Percentiles rank a stretch among this genome's conserved stretches.
These are phyloP conservation scores for Cataglyphis hispanica DNA, from an alignment of 1,140 invertebrate genomes.

Conservation along the genomic window DNA sequence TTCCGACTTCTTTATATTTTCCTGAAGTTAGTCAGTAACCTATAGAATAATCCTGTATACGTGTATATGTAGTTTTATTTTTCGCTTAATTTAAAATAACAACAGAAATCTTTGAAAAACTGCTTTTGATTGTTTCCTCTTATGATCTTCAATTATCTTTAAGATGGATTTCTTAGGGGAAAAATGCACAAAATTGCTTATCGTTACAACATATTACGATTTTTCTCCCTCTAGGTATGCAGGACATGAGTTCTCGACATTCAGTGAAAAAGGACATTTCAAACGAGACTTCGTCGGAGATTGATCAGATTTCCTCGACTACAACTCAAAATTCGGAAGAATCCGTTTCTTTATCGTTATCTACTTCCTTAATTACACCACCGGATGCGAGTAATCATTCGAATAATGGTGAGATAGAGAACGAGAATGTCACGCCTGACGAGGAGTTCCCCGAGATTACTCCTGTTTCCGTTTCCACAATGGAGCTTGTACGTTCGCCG, in stretches of 20 bases:
- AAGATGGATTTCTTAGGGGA: background rate
- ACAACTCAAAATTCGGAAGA: background rate
- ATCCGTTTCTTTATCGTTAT: background rate
- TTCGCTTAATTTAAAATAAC: background rate
- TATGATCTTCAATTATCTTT: background rate
- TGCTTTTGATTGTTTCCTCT: background rate
- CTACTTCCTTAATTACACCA: background rate
- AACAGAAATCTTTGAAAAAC: background rate
- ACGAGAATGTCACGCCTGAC: conserved; percentile 4
- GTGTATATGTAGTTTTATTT: too few species aligned
- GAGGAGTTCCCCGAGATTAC: conserved; percentile 53
- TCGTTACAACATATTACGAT: conserved; percentile 4
- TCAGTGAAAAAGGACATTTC: conserved; percentile 29
- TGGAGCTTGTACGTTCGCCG: conserved; percentile 82
- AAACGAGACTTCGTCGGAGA: conserved; percentile 21
- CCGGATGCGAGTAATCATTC: background rate
- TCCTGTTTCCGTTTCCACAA: conserved; percentile 27
- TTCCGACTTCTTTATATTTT: too few species aligned
- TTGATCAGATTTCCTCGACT: background rate
- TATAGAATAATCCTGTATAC: too few species aligned
- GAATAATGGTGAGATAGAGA: background rate
- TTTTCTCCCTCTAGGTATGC: conserved; percentile 25
- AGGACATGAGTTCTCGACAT: background rate
- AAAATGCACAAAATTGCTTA: background rate
- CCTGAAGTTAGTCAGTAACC: too few species aligned